A percentile compares a stretch with the other conserved stretches of the same genome.
Conservation (phyloP, 2,888 invertebrate genomes). For the Lydus trimaculatus region DNA sequence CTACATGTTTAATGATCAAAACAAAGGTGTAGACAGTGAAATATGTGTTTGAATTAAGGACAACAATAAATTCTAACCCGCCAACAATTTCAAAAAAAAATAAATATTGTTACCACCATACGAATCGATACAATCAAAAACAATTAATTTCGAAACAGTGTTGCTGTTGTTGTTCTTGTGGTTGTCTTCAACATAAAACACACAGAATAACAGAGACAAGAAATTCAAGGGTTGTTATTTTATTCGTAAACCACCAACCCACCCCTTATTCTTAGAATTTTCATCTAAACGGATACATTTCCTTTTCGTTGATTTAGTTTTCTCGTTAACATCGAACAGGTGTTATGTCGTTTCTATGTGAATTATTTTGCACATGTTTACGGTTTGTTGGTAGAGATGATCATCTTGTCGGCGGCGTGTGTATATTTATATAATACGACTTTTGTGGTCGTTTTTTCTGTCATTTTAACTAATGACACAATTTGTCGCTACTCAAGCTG, state of each 20-base stretch:
- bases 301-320: slow-evolving; percentile 14
- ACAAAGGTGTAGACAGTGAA: slow-evolving; percentile 27
- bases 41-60: slow-evolving; percentile 22
- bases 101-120: slow-evolving; percentile 10
- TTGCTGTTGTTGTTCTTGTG: not conserved
- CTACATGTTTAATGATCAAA: slow-evolving; percentile 18
- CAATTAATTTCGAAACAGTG: slow-evolving; percentile 14
- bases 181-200: not conserved
- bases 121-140: slow-evolving; percentile 19
- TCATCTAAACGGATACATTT: not conserved
- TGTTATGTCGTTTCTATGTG: slow-evolving; percentile 31
- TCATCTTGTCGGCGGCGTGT: slow-evolving; percentile 44
- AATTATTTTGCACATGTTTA: slow-evolving; percentile 45
- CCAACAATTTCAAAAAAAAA: slow-evolving; percentile 13
- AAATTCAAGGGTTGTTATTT: not conserved
- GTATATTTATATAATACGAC: slow-evolving; percentile 46
- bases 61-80: slow-evolving; percentile 19
- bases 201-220: not conserved
- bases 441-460: slow-evolving; percentile 51
- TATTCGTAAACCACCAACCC: not conserved
- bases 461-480: slow-evolving; percentile 54
- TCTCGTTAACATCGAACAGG: slow-evolving; percentile 29
- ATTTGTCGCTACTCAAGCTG: slow-evolving; percentile 52
- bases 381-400: slow-evolving; percentile 47
- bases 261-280: not conserved